Conservation (phyloP, 2,113 vertebrate genomes). For the Pseudois nayaur region DNA sequence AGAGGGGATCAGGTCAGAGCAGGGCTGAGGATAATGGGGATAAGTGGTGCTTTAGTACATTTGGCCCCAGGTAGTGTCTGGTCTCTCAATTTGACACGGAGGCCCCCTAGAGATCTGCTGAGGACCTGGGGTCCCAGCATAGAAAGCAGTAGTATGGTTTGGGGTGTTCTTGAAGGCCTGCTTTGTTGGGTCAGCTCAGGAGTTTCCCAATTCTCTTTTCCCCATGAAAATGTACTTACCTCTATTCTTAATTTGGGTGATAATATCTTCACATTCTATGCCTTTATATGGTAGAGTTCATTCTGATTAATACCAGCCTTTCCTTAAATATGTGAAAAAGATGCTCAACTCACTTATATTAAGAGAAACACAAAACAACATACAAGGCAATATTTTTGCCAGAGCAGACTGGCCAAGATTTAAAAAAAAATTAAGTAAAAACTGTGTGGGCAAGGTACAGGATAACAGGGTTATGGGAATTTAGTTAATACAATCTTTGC, state of each 20-base stretch:
- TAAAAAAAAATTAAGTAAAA: background rate
- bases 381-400: background rate
- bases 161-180: background rate
- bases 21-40: background rate
- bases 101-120: background rate
- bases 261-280: background rate
- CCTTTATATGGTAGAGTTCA: background rate
- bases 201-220: background rate
- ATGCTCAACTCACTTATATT: background rate
- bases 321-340: background rate
- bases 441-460: background rate
- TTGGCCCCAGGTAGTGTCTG: background rate
- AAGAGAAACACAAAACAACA: background rate
- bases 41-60: background rate
- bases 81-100: background rate
- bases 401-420: background rate
- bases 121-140: background rate
- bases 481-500: background rate
- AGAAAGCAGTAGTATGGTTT: background rate
- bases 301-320: background rate
- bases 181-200: background rate
- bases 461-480: background rate
- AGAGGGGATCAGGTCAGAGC: background rate
- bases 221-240: background rate
- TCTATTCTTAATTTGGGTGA: background rate